Evolutionary conservation across 2,888 invertebrate genomes (phyloP).

Genomic region (Portevinia maculata): DNA sequence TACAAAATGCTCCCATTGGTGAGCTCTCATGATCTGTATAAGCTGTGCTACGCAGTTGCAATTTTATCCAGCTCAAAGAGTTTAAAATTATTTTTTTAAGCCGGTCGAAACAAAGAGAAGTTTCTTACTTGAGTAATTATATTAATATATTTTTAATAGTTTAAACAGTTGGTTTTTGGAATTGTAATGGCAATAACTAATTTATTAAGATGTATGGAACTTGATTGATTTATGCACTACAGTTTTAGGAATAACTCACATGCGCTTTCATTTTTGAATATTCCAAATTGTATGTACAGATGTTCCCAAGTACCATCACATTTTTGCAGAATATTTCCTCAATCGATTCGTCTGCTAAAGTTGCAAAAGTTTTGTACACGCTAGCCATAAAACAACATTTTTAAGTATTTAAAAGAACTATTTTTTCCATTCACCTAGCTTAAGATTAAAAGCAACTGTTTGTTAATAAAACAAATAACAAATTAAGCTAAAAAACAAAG

Average conservation of each 20-base stretch:
- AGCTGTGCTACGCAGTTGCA: conserved; percentile 65
- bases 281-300: too few species aligned
- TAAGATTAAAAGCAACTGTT: conserved; percentile 30
- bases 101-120: conserved; percentile 44
- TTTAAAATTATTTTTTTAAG: conserved; percentile 27
- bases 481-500: conserved; percentile 45
- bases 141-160: conserved; percentile 5
- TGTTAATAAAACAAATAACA: conserved; percentile 6
- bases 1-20: conserved; percentile 98
- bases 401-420: conserved; percentile 33
- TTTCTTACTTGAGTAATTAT: conserved; percentile 29
- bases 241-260: too few species aligned
- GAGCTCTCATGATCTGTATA: conserved; percentile 91
- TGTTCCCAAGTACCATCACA: conserved; percentile 34
- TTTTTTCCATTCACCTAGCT: conserved; percentile 52
- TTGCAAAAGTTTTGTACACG: conserved; percentile 17
- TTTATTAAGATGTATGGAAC: conserved; percentile 2
- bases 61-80: conserved; percentile 51
- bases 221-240: too few species aligned
- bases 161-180: conserved; percentile 22
- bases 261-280: too few species aligned
- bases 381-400: conserved; percentile 11
- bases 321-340: conserved; percentile 26
- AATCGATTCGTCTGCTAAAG: conserved; percentile 16
- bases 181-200: conserved; percentile 12